These are phyloP conservation scores for Nemurella pictetii DNA, from an alignment of 2,888 invertebrate species.

Conservation along the genomic window DNA sequence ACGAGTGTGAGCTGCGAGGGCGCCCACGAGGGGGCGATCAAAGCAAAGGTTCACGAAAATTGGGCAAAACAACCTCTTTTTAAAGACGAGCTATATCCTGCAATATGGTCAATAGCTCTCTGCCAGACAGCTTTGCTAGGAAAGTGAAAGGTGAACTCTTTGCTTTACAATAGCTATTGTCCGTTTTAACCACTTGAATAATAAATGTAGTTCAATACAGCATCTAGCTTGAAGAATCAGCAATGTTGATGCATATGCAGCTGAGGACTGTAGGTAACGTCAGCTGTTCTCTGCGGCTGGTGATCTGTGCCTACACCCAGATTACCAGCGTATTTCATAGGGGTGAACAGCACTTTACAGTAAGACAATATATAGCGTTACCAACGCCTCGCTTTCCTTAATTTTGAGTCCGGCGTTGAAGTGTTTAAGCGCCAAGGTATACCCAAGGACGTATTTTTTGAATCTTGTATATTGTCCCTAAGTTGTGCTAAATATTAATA, in stretches of 20 bases:
- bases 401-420: no score
- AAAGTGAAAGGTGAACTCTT: slow-evolving; percentile 23
- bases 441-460: no score
- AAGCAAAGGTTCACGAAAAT: not conserved
- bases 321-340: no score
- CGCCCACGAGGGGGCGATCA: not conserved
- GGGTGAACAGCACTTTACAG: no score
- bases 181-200: not conserved
- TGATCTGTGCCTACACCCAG: no score
- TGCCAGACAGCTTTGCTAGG: not conserved
- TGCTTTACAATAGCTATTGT: slow-evolving; percentile 9
- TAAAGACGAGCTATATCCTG: not conserved
- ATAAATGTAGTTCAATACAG: not conserved
- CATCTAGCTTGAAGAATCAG: not conserved
- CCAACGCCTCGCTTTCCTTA: no score
- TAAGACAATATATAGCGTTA: no score
- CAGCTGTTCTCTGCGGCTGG: no score
- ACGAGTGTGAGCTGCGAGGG: not conserved
- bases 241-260: not conserved
- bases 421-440: no score
- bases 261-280: not conserved
- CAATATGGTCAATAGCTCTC: not conserved
- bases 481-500: no score
- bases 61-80: slow-evolving; percentile 22
- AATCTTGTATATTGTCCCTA: no score